phyloP scores from a whole-genome alignment of 2,888 invertebrate genomes.

The Drosophila putrida region DNA sequence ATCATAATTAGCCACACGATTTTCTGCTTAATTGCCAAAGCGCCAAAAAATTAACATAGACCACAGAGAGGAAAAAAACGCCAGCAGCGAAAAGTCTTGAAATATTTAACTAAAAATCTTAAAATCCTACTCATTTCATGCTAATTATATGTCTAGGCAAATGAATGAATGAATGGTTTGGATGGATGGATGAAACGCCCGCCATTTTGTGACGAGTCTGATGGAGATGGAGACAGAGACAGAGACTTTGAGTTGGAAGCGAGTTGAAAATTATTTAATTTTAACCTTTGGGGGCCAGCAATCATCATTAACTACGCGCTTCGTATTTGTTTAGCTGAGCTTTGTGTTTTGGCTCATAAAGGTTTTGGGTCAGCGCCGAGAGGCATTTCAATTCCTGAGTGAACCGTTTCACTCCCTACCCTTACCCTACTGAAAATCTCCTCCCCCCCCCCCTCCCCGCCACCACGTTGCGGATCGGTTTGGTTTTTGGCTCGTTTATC shows the following conservation, averaged over 20 bases:
- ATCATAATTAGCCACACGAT: conserved; percentile 77
- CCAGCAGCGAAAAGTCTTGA: conserved; percentile 65
- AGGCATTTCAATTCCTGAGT: conserved; percentile 54
- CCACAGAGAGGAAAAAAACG: conserved; percentile 44
- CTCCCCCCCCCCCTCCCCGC: not conserved
- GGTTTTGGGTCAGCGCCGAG: conserved; percentile 77
- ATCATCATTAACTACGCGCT: conserved; percentile 81
- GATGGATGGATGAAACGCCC: conserved; percentile 64
- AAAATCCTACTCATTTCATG: conserved; percentile 80
- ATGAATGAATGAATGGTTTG: conserved; percentile 59
- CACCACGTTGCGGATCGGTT: conserved; percentile 22
- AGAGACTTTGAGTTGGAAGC: conserved; percentile 34
- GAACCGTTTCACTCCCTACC: conserved; percentile 54
- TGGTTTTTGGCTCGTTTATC: conserved; percentile 65
- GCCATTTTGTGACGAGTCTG: conserved; percentile 67
- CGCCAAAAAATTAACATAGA: conserved; percentile 71
- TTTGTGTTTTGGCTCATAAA: conserved; percentile 55
- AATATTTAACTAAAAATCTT: conserved; percentile 70
- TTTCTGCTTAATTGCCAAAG: conserved; percentile 80
- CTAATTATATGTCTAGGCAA: conserved; percentile 79
- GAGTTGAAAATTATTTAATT: conserved; percentile 78
- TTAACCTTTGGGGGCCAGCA: conserved; percentile 82
- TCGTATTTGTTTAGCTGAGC: conserved; percentile 60
- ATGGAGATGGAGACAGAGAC: not conserved
- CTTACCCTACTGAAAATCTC: conserved; percentile 16